Conservation (phyloP, 2,797 vertebrate species). For the Falco naumanni region DNA sequence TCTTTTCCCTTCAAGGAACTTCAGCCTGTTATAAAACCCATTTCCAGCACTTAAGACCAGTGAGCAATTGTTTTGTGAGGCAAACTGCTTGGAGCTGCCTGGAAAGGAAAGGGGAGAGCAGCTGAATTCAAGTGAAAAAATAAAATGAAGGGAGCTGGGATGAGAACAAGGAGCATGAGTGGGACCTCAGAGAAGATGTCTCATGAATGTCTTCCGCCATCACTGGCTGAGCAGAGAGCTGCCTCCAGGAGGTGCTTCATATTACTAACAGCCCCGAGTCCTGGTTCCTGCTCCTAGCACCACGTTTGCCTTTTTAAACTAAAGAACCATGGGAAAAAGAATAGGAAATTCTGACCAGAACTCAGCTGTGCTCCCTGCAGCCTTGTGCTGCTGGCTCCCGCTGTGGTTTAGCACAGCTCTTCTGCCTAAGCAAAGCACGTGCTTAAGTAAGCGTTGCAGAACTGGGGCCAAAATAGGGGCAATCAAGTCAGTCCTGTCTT, state of each 20-base stretch:
- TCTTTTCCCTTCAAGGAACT: background rate
- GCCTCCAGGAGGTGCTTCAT: background rate
- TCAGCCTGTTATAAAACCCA: background rate
- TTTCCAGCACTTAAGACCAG: background rate
- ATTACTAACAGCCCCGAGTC: background rate
- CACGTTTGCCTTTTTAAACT: background rate
- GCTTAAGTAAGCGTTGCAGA: background rate
- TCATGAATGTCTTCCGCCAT: background rate
- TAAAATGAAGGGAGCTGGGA: background rate
- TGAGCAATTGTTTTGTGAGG: background rate
- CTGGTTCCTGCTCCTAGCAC: background rate
- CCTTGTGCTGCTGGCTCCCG: background rate
- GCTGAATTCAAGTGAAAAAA: background rate
- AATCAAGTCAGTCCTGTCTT: slow-evolving; percentile 29
- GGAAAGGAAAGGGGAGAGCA: background rate
- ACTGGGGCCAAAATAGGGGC: background rate
- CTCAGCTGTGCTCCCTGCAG: background rate
- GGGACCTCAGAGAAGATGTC: background rate
- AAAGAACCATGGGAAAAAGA: background rate
- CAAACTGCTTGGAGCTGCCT: background rate
- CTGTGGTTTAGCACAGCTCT: background rate
- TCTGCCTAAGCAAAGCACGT: background rate
- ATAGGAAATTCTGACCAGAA: background rate
- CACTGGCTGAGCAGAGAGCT: background rate
- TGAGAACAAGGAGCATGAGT: background rate